phyloP scores from a whole-genome alignment of 2,113 vertebrate species.

The Oryctolagus cuniculus region DNA sequence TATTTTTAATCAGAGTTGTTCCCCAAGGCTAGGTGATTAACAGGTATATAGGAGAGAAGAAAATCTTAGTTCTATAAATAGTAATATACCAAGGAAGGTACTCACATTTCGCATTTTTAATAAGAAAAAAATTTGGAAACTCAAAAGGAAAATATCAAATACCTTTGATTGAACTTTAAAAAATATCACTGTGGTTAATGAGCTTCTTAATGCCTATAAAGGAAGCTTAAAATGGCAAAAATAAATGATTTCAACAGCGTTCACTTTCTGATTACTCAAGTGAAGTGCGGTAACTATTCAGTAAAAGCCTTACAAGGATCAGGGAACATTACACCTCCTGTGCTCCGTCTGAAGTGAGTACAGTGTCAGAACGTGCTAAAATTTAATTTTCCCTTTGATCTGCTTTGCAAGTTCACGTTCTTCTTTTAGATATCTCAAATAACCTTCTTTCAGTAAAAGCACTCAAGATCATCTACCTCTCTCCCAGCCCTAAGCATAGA shows the following conservation, averaged over 20 bases:
- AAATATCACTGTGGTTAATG: background rate
- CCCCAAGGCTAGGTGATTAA: background rate
- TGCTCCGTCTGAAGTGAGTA: background rate
- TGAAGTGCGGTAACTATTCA: background rate
- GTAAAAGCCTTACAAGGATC: background rate
- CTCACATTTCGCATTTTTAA: background rate
- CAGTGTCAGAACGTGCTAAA: background rate
- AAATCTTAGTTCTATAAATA: background rate
- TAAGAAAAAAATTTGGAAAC: background rate
- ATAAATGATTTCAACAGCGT: background rate
- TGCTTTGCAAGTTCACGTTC: conserved; percentile 8
- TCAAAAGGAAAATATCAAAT: background rate
- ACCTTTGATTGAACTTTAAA: background rate
- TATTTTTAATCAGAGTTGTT: background rate
- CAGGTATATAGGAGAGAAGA: background rate
- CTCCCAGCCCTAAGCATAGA: background rate
- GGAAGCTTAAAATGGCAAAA: background rate
- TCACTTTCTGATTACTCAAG: background rate
- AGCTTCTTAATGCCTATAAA: background rate
- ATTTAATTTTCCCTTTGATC: conserved; percentile 64
- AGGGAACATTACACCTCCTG: background rate
- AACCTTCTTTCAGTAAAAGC: background rate
- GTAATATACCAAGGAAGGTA: background rate
- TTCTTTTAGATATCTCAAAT: conserved; percentile 52
- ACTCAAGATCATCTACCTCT: background rate